Percentiles rank a stretch among this genome's conserved stretches.
These are phyloP conservation scores for Melanotaenia boesemani DNA, from an alignment of 2,797 vertebrate genomes.

Conservation along the genomic window DNA sequence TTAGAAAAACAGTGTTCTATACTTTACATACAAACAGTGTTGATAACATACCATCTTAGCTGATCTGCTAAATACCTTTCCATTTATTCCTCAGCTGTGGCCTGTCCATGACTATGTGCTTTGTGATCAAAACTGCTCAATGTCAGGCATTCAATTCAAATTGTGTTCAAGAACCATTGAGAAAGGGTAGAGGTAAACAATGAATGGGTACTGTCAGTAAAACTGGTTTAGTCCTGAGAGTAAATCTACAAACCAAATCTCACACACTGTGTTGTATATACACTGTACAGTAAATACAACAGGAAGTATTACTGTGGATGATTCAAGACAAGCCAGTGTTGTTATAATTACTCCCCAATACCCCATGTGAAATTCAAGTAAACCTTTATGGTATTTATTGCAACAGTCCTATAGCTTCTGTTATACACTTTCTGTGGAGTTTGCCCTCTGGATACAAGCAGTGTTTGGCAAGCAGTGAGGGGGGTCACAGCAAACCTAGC, in stretches of 20 bases:
- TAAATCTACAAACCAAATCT: slow-evolving; percentile 2
- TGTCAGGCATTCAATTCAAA: neutral
- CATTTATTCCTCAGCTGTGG: neutral
- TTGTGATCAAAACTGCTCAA: slow-evolving; percentile 1
- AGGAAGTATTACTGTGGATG: neutral
- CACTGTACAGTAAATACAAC: neutral
- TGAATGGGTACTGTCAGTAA: neutral
- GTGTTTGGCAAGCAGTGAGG: slow-evolving; percentile 50
- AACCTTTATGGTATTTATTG: slow-evolving; percentile 36
- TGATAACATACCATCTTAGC: neutral
- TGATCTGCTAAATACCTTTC: neutral
- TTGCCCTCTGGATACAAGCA: slow-evolving; percentile 58
- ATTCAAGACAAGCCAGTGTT: too few species aligned
- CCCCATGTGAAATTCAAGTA: slow-evolving; percentile 6
- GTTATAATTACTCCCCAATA: neutral
- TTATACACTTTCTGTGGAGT: slow-evolving; percentile 56
- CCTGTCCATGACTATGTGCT: neutral
- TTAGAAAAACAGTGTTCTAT: neutral
- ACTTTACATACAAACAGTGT: neutral
- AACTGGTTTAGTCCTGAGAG: slow-evolving; percentile 2
- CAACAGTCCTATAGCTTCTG: slow-evolving; percentile 18
- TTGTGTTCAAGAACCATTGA: neutral
- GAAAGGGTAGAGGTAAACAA: neutral
- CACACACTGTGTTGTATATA: neutral
- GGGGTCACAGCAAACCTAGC: slow-evolving; percentile 28